Evolutionary conservation across 2,113 vertebrate genomes (phyloP).

Genomic region (Tupaia chinensis): DNA sequence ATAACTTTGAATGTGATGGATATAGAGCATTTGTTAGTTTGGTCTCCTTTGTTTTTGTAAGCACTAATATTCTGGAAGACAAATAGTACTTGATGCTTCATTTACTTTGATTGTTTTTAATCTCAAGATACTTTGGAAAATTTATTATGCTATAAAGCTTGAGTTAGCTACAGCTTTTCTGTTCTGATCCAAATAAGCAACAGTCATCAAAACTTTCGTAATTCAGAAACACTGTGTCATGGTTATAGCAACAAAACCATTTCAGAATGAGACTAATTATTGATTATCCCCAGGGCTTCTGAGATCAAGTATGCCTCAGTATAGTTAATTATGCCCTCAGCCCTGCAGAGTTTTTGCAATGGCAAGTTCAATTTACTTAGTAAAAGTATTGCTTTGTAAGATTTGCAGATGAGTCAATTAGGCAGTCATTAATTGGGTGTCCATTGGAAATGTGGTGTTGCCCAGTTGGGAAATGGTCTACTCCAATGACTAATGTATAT

Average conservation of each 20-base stretch:
- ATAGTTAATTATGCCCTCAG: conserved; percentile 87
- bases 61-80: conserved; percentile 79
- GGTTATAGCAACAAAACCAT: conserved; percentile 80
- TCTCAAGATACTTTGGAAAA: conserved; percentile 79
- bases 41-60: conserved; percentile 75
- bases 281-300: conserved; percentile 88
- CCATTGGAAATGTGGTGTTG: conserved; percentile 78
- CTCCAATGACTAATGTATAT: conserved; percentile 77
- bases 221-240: conserved; percentile 82
- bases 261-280: conserved; percentile 86
- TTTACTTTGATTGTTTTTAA: conserved; percentile 80
- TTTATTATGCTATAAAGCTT: conserved; percentile 83
- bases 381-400: conserved; percentile 83
- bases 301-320: conserved; percentile 83
- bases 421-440: conserved; percentile 89
- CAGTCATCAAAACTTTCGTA: conserved; percentile 84
- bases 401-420: conserved; percentile 89
- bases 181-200: conserved; percentile 81
- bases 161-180: conserved; percentile 78
- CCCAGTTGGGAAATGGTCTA: conserved; percentile 76
- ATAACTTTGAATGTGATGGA: conserved; percentile 13
- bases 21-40: conserved; percentile 48
- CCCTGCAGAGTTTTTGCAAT: conserved; percentile 88
- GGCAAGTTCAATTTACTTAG: conserved; percentile 87
- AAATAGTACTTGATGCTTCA: conserved; percentile 79